Base-by-base conservation (phyloP, 2,888 invertebrate genomes). In the Orthosia gothica region DNA sequence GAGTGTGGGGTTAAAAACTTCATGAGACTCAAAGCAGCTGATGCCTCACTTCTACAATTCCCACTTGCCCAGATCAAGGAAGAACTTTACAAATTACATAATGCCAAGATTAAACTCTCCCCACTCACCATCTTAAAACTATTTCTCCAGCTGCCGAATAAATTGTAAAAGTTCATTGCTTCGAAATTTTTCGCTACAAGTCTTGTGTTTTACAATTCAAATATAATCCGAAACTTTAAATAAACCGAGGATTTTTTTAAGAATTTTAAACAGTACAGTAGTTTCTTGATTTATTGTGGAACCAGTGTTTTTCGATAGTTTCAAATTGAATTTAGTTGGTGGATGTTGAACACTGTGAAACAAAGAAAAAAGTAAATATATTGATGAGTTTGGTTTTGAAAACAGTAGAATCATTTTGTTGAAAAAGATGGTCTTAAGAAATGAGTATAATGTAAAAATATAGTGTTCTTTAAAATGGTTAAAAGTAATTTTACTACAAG, bases 171-270 rank as follows among this genome's bases (percentile, higher is more conserved):
- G 70, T 81, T 77, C 70, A 83, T 83, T 81, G 64, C 70, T 76
- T 82, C 57, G 67, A 77, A 69, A 76, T 79, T 77, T 73, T 79
- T 70, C 70, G 23, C 68, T 66, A 62, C 76, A 63, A 70, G 55
- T 73, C 67, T 32, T 64, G 68, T 75, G 67, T 81, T 88, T 87
- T 88, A 79, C 79, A 88, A 89, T 88, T 87, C 76, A 89, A 88
- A 88, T 88, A 72, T 75, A 89, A 85, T 80, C 40, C 61, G n/a
- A 81, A 88, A 88, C 79, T 88, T 88, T 74, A 76, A 76, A 74
- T 70, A 77, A 81, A 76, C 47, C 26, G 16, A 64, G 47, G 47
- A 75, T 85, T 86, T 86, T 81, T 76, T 11, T 7, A 59, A 57
- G 73, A 57, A 75, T 81, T 80, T 82, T 63, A 81, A 85, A 70